phyloP scores from a whole-genome alignment of 2,113 vertebrate genomes.

The Oceanites oceanicus region DNA sequence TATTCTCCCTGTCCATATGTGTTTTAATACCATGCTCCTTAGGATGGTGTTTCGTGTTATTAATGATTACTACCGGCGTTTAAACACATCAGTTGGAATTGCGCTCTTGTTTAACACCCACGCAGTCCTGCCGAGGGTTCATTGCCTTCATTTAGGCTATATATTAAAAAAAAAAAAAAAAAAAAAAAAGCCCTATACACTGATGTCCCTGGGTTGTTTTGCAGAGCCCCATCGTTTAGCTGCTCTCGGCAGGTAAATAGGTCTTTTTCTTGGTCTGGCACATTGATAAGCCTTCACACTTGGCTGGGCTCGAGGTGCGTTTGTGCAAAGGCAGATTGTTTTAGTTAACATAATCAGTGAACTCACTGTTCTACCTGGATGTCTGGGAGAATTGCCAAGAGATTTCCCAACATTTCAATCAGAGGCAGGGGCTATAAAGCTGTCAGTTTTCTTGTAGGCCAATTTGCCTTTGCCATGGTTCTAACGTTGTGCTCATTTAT shows the following conservation, averaged over 20 bases:
- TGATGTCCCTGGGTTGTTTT: not conserved
- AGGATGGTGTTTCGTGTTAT: not conserved
- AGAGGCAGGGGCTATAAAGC: constrained; percentile 83
- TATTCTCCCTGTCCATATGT: not conserved
- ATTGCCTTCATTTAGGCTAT: not conserved
- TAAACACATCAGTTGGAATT: not conserved
- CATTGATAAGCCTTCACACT: constrained; percentile 76
- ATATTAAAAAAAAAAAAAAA: not conserved
- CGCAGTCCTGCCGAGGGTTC: accelerated
- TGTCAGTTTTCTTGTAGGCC: constrained; percentile 85
- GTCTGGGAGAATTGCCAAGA: constrained; percentile 84
- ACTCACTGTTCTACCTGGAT: constrained; percentile 87
- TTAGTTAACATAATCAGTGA: constrained; percentile 84
- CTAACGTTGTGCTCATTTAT: constrained; percentile 74
- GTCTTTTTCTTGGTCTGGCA: constrained; percentile 64
- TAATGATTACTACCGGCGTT: not conserved
- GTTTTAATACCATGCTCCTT: not conserved
- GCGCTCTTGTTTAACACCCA: not conserved
- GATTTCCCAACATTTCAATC: constrained; percentile 83
- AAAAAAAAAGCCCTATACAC: not conserved
- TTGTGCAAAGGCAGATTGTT: constrained; percentile 82
- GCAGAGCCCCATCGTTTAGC: not conserved
- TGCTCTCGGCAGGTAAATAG: constrained; percentile 63
- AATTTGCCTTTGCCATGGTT: constrained; percentile 82
- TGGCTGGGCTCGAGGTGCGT: constrained; percentile 78